Evolutionary conservation across 2,888 invertebrate species (phyloP), one percentile per base, ranked within the genome.

Genomic region (Cataglyphis altisquamis): DNA sequence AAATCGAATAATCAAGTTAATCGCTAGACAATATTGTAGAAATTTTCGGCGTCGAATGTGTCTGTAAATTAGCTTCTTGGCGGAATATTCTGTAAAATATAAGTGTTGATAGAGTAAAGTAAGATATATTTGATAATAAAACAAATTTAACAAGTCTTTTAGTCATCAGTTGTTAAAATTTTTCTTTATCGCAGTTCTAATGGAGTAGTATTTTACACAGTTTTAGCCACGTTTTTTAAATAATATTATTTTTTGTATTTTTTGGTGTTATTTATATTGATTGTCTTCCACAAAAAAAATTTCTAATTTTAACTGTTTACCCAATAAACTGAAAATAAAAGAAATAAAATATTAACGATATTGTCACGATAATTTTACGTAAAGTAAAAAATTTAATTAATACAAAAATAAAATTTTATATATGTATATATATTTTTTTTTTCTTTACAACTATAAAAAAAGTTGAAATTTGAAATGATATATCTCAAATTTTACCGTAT

Each of bases 31-130:
- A 63, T 63, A n/a, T 74, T 74, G 8, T 62, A 32, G 9, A 63
- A 63, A 55, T 25, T 66, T 52, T 64, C 25, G 52, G 1, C 25
- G 25, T 66, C 4, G 39, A n/a, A 15, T 77, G 15, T 77, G 66
- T 55, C 39, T 39, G 36, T 45, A 75, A 66, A 66, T 4, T 75
- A 75, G 25, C 52, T 77, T 9, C n/a, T 74, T 55, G 52, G 25
- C 10, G 9, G 2, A 77, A 55, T 77, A 77, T 77, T 55, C 1
- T 55, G 25, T 52, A n/a, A 36, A 66, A 55, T 55, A 55, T 55
- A 66, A 29, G 2, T 6, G 52, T 66, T 39, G 25, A 39, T 66
- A 66, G 32, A n/a, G 3, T 62, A n/a, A 63, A 74, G 9, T 63
- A 45, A 45, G 45, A 25, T 74, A 25, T 74, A 39, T 55, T 39